Percentiles rank a stretch among this genome's conserved stretches.
Evolutionary conservation across 2,888 invertebrate genomes (phyloP).

Genomic region (Blomia tropicalis): DNA sequence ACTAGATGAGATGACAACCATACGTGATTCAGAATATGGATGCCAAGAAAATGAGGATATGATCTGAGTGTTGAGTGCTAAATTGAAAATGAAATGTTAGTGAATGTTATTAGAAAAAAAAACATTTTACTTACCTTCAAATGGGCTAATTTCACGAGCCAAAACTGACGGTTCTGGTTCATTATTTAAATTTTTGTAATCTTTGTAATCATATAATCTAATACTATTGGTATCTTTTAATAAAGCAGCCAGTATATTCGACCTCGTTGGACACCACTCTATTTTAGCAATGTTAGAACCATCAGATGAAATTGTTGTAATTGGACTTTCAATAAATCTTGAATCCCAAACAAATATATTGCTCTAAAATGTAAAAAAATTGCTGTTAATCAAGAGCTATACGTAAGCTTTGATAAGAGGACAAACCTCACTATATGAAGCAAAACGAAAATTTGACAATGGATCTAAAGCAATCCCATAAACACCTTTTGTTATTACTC

Average conservation of each 20-base stretch:
- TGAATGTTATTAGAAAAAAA: not conserved
- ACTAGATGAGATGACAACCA: slow-evolving; percentile 50
- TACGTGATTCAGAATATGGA: slow-evolving; percentile 56
- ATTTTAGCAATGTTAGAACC: slow-evolving; percentile 54
- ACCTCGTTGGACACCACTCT: slow-evolving; percentile 71
- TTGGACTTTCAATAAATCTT: slow-evolving; percentile 65
- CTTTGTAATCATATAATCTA: slow-evolving; percentile 69
- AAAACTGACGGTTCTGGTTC: slow-evolving; percentile 60
- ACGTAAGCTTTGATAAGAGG: not conserved
- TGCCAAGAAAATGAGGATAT: slow-evolving; percentile 76
- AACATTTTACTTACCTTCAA: slow-evolving; percentile 26
- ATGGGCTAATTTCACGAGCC: slow-evolving; percentile 44
- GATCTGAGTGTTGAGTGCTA: slow-evolving; percentile 28
- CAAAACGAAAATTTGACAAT: slow-evolving; percentile 57
- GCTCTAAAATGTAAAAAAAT: slow-evolving; percentile 17
- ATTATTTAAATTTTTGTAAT: slow-evolving; percentile 45
- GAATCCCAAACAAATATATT: slow-evolving; percentile 52
- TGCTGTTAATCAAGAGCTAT: not conserved
- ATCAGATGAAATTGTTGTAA: slow-evolving; percentile 29
- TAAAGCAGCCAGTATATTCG: slow-evolving; percentile 60
- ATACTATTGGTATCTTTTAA: slow-evolving; percentile 60
- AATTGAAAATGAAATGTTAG: not conserved
- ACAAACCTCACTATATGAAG: slow-evolving; percentile 54
- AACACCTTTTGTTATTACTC: slow-evolving; percentile 61
- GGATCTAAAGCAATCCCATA: slow-evolving; percentile 65